Percentiles rank a stretch among this genome's conserved stretches.
These are phyloP conservation scores for Brevimyrus niger DNA, from an alignment of 2,113 vertebrate genomes.

Conservation along the genomic window DNA sequence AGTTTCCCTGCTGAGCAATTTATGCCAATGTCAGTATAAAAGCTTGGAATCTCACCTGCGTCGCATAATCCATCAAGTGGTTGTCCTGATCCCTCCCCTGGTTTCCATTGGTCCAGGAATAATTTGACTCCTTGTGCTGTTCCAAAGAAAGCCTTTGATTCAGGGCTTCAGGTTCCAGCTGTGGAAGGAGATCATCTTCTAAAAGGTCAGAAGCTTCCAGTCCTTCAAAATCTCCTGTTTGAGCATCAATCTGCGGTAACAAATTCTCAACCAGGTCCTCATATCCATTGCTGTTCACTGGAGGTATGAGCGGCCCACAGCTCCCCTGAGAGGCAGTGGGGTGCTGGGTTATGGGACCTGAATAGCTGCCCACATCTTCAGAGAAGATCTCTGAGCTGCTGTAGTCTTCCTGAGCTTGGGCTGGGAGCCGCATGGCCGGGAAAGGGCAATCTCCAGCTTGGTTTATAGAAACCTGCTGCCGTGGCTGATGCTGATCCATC, in stretches of 20 bases:
- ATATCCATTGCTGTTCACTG: constrained; percentile 69
- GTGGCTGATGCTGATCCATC: constrained; percentile 62
- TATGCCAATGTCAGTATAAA: background rate
- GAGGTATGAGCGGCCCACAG: constrained; percentile 29
- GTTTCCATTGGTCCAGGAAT: constrained; percentile 49
- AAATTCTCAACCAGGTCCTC: constrained; percentile 75
- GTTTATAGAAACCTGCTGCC: constrained; percentile 48
- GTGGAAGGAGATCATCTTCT: constrained; percentile 80
- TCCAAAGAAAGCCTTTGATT: constrained; percentile 43
- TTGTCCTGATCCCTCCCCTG: constrained; percentile 9
- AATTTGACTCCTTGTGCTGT: constrained; percentile 52
- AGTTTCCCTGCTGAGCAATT: background rate
- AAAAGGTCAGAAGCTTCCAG: constrained; percentile 82
- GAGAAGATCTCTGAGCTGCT: constrained; percentile 80
- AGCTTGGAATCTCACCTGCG: constrained; percentile 6
- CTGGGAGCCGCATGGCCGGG: constrained; percentile 69
- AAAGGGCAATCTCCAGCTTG: constrained; percentile 76
- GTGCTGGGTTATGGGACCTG: constrained; percentile 44
- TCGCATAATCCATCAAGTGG: background rate
- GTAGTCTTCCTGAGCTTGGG: constrained; percentile 76
- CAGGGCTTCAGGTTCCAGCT: constrained; percentile 74
- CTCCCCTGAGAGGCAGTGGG: constrained; percentile 42
- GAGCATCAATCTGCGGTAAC: constrained; percentile 69
- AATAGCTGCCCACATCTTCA: constrained; percentile 70
- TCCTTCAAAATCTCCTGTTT: constrained; percentile 72